phyloP scores from a whole-genome alignment of 2,113 vertebrate species.

The Catagonus wagneri region DNA sequence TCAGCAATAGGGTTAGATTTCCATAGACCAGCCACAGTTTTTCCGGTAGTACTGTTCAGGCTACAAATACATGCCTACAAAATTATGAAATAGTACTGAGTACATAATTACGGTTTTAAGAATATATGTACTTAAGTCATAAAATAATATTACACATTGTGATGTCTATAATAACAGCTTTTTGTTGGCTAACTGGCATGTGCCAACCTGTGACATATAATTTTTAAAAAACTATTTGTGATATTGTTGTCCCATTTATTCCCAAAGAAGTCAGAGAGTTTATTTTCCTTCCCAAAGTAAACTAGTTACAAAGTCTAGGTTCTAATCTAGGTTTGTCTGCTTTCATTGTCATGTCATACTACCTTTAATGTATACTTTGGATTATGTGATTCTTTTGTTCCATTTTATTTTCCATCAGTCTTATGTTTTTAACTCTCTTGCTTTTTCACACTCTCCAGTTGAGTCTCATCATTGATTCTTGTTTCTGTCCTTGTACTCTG shows the following conservation, averaged over 20 bases:
- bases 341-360: neutral
- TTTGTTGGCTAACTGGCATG: neutral
- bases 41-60: neutral
- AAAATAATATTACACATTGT: neutral
- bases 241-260: neutral
- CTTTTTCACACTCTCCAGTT: neutral
- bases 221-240: neutral
- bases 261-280: neutral
- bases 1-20: neutral
- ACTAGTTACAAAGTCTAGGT: neutral
- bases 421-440: neutral
- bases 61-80: neutral
- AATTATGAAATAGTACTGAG: neutral
- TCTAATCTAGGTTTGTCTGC: neutral
- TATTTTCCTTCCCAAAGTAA: neutral
- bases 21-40: neutral
- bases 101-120: neutral
- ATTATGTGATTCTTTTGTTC: neutral
- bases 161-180: neutral
- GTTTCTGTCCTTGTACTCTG: neutral
- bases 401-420: neutral
- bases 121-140: neutral
- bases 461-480: neutral
- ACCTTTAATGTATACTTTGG: neutral
- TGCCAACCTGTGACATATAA: neutral